Evolutionary conservation across 2,113 vertebrate species (phyloP).

Genomic region (Meriones unguiculatus): DNA sequence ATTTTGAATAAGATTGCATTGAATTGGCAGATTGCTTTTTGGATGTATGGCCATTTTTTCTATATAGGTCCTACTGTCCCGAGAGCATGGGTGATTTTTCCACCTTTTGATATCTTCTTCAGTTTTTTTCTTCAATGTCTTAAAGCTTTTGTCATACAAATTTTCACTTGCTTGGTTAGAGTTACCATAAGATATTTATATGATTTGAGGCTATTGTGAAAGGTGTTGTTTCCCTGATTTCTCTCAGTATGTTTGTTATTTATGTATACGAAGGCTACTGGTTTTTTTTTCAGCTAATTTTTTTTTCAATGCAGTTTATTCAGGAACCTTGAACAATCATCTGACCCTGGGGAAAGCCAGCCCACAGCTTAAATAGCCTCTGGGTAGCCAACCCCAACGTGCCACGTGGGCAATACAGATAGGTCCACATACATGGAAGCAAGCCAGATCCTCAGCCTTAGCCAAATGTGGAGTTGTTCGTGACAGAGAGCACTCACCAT

Average conservation of each 20-base stretch:
- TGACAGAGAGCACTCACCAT: too few relatives aligned
- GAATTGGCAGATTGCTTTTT: not conserved
- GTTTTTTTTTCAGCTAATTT: not conserved
- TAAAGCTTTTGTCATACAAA: not conserved
- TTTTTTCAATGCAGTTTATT: too few relatives aligned
- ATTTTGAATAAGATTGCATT: not conserved
- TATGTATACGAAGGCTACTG: not conserved
- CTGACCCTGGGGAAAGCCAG: too few relatives aligned
- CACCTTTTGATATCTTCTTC: not conserved
- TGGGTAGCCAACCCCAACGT: too few relatives aligned
- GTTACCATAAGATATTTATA: not conserved
- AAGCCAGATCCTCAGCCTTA: too few relatives aligned
- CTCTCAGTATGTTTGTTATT: not conserved
- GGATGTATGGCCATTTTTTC: not conserved
- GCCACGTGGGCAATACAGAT: too few relatives aligned
- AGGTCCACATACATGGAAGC: too few relatives aligned
- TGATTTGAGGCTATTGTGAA: not conserved
- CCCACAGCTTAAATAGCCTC: too few relatives aligned
- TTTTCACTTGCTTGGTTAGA: not conserved
- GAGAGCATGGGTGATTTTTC: not conserved
- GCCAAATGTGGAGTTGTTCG: too few relatives aligned
- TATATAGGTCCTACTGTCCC: not conserved
- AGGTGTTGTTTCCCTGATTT: not conserved
- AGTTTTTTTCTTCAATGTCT: not conserved
- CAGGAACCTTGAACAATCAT: too few relatives aligned